Conservation (phyloP, 1,140 invertebrate species). For the Drosophila lini region DNA sequence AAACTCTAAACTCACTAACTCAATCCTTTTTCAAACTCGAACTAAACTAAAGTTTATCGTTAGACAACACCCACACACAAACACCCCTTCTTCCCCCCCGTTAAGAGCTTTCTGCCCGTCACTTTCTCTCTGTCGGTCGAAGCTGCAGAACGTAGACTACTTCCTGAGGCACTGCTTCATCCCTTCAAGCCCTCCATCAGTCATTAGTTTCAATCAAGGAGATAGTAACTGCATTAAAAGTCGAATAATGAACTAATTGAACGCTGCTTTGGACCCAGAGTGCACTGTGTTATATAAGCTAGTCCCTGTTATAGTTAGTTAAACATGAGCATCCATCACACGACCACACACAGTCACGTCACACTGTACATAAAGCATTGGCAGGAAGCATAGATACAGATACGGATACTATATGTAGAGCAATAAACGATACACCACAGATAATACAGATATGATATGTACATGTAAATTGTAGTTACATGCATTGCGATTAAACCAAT, state of each 20-base stretch:
- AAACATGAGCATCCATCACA: constrained; percentile 44
- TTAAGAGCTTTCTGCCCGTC: constrained; percentile 35
- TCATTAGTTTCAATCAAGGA: constrained; percentile 28
- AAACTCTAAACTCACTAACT: constrained; percentile 29
- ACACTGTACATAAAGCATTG: constrained; percentile 73
- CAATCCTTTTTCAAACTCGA: constrained; percentile 53
- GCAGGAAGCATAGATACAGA: constrained; percentile 24
- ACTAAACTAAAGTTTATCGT: constrained; percentile 67
- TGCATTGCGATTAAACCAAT: constrained; percentile 54
- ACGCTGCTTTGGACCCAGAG: constrained; percentile 27
- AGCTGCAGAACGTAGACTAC: constrained; percentile 42
- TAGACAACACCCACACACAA: constrained; percentile 31
- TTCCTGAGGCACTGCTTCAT: constrained; percentile 25
- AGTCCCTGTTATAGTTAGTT: constrained; percentile 75
- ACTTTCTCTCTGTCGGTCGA: constrained; percentile 46
- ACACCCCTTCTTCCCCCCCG: neutral
- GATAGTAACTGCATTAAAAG: constrained; percentile 27
- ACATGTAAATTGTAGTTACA: constrained; percentile 61
- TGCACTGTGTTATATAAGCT: constrained; percentile 48
- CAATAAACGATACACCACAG: constrained; percentile 70
- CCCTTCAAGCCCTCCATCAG: constrained; percentile 10
- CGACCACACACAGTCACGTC: constrained; percentile 14
- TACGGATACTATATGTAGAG: constrained; percentile 69
- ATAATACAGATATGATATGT: constrained; percentile 46
- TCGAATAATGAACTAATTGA: constrained; percentile 40